Evolutionary conservation across 2,888 invertebrate species (phyloP), one percentile per base, ranked within the genome.

Genomic region (Caenorhabditis parvicauda): DNA sequence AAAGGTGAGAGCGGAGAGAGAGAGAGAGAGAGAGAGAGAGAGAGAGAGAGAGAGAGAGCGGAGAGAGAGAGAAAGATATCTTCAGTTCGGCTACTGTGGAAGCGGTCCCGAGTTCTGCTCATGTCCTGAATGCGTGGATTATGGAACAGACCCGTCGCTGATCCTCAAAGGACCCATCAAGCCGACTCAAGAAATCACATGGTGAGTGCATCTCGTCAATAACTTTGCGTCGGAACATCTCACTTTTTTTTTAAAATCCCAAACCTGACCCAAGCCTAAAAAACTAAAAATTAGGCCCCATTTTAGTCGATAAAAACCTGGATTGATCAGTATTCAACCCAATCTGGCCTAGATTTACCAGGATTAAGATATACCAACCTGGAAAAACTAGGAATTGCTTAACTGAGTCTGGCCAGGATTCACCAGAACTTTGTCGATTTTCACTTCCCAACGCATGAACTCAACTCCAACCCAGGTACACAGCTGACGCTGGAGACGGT

Each of bases 91-190:
- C 2, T 81, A 75, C 45, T 81, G 81, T 55, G 81, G 81, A 19
- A 61, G 64, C 3, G 81, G 80, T 0, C 57, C 72, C 5, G 72
- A 77, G n/a, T 81, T 70, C 62, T 81, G 81, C 57, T 62, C 65
- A n/a, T 81, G 81, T 59, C 64, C 72, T 6, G 73, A 67, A 27
- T 80, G 81, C 54, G 71, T 78, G 2, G 71, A 78, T 46, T 78
- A 79, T 48, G 77, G 70, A 6, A 38, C 64, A 0, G 62, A 79
- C 57, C 78, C 78, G 1, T 55, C 41, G 51, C 28, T 71, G 27
- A 76, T 78, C 24, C 55, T 79, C 6, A 58, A 75, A 41, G 76
- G 75, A 47, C 77, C 76, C 2, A 61, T 72, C 28, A 69, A 70
- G 41, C 77, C 77, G 3, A 64, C 58, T 2, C 56, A 58, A 32